phyloP scores from a whole-genome alignment of 2,113 vertebrate genomes.

The Hypanus sabinus region DNA sequence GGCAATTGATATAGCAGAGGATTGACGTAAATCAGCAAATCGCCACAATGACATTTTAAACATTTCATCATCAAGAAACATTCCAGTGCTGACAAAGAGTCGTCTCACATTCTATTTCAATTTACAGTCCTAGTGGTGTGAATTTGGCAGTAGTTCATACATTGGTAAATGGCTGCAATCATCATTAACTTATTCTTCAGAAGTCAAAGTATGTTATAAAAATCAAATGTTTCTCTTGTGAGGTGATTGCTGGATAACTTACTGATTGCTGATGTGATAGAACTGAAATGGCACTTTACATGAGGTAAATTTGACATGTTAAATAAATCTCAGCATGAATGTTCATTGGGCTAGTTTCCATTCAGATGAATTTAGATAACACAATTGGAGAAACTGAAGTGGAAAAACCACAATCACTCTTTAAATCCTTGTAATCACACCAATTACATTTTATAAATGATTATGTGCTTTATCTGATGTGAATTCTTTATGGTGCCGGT shows the following conservation, averaged over 20 bases:
- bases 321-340: background rate
- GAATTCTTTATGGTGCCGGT: background rate
- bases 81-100: constrained; percentile 37
- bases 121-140: constrained; percentile 20
- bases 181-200: background rate
- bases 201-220: constrained; percentile 24
- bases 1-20: background rate
- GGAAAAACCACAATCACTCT: background rate
- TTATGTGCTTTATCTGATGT: background rate
- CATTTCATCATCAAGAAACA: constrained; percentile 32
- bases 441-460: background rate
- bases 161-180: background rate
- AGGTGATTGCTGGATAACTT: constrained; percentile 1
- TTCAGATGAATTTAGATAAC: background rate
- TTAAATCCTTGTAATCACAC: background rate
- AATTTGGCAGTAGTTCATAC: constrained; percentile 29
- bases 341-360: background rate
- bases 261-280: background rate
- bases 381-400: constrained; percentile 6
- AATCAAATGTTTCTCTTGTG: constrained; percentile 14
- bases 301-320: constrained; percentile 10
- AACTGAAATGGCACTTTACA: background rate
- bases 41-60: constrained; percentile 31
- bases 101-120: constrained; percentile 34
- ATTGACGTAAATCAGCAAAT: constrained; percentile 29